phyloP scores from a whole-genome alignment of 2,113 vertebrate genomes.

The Phasianus colchicus region DNA sequence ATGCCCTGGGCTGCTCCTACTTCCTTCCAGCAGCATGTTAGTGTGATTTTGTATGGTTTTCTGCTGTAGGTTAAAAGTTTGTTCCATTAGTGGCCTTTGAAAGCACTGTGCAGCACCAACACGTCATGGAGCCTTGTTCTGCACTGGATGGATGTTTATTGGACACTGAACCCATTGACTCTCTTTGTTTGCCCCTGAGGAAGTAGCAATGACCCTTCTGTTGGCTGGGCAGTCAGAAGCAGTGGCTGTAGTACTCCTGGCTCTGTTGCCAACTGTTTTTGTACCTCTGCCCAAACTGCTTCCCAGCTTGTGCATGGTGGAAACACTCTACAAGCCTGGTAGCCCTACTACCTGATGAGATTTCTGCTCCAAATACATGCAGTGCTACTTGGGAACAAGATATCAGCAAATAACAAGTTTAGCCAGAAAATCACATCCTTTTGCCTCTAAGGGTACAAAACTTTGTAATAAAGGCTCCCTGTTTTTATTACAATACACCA shows the following conservation, averaged over 20 bases:
- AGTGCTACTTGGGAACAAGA: not conserved
- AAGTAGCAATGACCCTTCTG: not conserved
- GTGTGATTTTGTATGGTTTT: not conserved
- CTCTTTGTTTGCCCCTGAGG: not conserved
- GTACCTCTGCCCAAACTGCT: not conserved
- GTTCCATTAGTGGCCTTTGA: accelerated
- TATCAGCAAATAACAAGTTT: not conserved
- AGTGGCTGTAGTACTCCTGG: not conserved
- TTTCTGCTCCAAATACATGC: not conserved
- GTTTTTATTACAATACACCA: not conserved
- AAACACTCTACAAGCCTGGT: not conserved
- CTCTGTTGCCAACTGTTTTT: not conserved
- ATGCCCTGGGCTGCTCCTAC: not conserved
- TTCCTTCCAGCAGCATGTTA: not conserved
- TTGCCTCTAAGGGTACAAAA: not conserved
- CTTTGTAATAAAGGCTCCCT: not conserved
- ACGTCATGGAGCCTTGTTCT: not conserved
- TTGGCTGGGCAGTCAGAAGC: not conserved
- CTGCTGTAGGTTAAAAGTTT: not conserved
- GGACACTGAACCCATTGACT: not conserved
- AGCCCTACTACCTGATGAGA: not conserved
- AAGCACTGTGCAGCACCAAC: not conserved
- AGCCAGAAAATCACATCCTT: not conserved
- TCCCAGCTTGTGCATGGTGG: not conserved
- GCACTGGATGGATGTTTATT: not conserved